Evolutionary conservation across 2,113 vertebrate genomes (phyloP).

Genomic region (Coptodon rendalli): DNA sequence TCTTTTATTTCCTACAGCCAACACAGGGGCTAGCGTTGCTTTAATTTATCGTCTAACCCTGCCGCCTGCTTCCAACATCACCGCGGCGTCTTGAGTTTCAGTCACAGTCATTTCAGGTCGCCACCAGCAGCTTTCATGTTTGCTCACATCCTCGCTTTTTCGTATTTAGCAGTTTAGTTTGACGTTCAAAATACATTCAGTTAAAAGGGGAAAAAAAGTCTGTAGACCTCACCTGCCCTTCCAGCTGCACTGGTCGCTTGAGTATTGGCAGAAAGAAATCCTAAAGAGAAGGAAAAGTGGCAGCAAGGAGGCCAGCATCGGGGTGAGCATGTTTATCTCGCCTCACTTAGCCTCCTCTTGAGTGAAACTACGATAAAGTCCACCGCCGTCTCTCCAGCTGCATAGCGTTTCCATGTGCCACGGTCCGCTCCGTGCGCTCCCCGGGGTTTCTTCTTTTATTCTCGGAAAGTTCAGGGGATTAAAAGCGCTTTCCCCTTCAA

Average conservation of each 20-base stretch:
- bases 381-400: constrained; percentile 41
- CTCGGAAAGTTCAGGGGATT: neutral
- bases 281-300: constrained; percentile 72
- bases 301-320: constrained; percentile 67
- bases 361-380: constrained; percentile 38
- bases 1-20: neutral
- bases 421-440: neutral
- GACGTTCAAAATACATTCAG: neutral
- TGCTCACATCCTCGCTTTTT: neutral
- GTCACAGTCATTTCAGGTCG: neutral
- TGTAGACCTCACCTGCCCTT: constrained; percentile 85
- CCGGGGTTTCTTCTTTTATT: neutral
- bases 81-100: neutral
- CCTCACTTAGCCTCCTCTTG: constrained; percentile 48
- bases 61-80: neutral
- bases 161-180: neutral
- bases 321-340: constrained; percentile 69
- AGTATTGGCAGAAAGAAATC: constrained; percentile 80
- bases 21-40: neutral
- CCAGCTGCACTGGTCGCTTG: constrained; percentile 96
- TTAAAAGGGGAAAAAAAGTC: fast-evolving
- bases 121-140: neutral
- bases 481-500: neutral
- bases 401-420: constrained; percentile 57
- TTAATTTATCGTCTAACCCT: neutral